A percentile compares a stretch with the other conserved stretches of the same genome.
Evolutionary conservation across 2,888 invertebrate genomes (phyloP).

Genomic region (Blera fallax): DNA sequence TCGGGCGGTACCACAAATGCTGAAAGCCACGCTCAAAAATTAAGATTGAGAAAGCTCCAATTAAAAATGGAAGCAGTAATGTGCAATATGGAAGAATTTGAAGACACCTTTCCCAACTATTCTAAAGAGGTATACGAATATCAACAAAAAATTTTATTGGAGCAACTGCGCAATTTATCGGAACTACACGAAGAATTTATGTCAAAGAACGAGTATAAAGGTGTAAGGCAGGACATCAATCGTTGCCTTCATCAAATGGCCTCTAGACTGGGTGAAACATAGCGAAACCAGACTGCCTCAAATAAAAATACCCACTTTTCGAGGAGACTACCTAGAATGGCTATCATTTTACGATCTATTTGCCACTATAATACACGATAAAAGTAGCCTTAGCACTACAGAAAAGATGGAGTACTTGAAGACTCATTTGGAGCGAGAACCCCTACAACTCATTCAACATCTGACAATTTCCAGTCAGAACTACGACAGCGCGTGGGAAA

Average conservation of each 20-base stretch:
- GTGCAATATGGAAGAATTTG: not conserved
- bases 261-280: too few relatives aligned
- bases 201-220: not conserved
- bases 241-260: slow-evolving; percentile 11
- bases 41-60: not conserved
- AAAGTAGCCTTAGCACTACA: not conserved
- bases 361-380: slow-evolving; percentile 1
- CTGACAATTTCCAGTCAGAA: slow-evolving; percentile 9
- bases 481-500: slow-evolving; percentile 11
- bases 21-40: too few relatives aligned
- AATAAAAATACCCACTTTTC: not conserved
- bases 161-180: not conserved
- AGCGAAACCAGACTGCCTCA: not conserved
- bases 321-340: slow-evolving; percentile 4
- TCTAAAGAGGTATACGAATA: slow-evolving; percentile 16
- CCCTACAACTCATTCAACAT: slow-evolving; percentile 20
- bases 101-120: not conserved
- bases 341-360: slow-evolving; percentile 13
- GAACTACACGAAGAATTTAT: slow-evolving; percentile 14
- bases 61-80: not conserved
- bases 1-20: too few relatives aligned
- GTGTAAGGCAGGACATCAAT: not conserved
- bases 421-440: slow-evolving; percentile 18
- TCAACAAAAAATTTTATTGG: slow-evolving; percentile 14
- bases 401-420: slow-evolving; percentile 35